phyloP scores from a whole-genome alignment of 2,797 vertebrate species.

The Poecilia velifera region DNA sequence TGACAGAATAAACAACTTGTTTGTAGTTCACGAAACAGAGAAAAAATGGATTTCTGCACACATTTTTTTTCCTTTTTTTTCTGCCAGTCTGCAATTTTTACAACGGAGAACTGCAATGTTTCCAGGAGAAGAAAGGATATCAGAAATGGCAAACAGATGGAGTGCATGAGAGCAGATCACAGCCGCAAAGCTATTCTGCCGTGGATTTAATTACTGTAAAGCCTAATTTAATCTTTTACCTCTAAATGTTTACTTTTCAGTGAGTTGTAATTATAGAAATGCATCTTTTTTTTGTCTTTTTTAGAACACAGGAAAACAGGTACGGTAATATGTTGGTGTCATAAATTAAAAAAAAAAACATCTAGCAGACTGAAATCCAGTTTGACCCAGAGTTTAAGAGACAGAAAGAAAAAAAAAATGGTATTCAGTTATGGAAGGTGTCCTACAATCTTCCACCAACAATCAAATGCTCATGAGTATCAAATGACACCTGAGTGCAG shows the following conservation, averaged over 20 bases:
- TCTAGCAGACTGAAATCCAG: neutral
- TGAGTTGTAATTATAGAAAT: neutral
- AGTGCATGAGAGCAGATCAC: constrained; percentile 9
- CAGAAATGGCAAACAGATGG: constrained; percentile 50
- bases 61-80: neutral
- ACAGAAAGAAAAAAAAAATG: neutral
- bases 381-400: neutral
- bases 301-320: neutral
- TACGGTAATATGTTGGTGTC: neutral
- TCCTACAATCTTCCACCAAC: neutral
- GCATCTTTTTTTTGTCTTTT: neutral
- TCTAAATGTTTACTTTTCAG: constrained; percentile 13
- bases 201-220: constrained; percentile 23
- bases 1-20: neutral
- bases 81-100: constrained; percentile 19
- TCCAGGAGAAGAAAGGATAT: constrained; percentile 27
- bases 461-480: neutral
- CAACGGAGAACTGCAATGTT: constrained; percentile 21
- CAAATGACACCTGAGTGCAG: neutral
- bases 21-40: neutral
- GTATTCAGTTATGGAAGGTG: neutral
- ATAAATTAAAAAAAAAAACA: neutral
- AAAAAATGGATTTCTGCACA: neutral
- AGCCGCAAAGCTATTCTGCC: constrained; percentile 34
- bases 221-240: constrained; percentile 32